Evolutionary conservation across 2,797 vertebrate species (phyloP), one percentile per base, ranked within the genome.

Genomic region (Chanos chanos): DNA sequence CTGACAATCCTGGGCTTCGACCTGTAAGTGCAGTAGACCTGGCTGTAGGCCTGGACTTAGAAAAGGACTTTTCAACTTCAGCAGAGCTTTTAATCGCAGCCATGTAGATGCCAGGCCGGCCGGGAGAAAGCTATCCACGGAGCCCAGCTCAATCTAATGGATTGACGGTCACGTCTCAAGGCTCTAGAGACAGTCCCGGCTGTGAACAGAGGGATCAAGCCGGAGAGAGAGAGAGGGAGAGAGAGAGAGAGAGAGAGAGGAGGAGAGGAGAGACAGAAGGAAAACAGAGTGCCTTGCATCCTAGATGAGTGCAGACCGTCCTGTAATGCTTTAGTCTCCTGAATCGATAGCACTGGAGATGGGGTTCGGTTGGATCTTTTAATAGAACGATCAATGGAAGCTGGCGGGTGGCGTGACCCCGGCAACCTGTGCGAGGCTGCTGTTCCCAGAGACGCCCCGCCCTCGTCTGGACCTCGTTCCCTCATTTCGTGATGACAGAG

Each of bases 311-410:
- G 15, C 36, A n/a, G 41, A 22, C 48, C 33, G 24, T 50, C 24
- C 61, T 52, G 68, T 64, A 60, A 25, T 57, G 57, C 12, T 7
- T 31, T 28, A 37, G 22, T 47, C 43, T 40, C 41, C 56, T 49
- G 64, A 61, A 74, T 74, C 69, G 55, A 67, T 77, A 49, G 61
- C n/a, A 41, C n/a, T 59, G 28, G 40, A 59, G 64, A 63, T 62
- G 53, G 68, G 51, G 36, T 76, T 68, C 55, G 51, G 43, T 69
- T 55, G 58, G 49, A 24, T 68, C 45, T 58, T 31, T 69, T 50
- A 73, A 77, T 64, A 50, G 61, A 61, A 33, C 37, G 56, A 72
- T 76, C 71, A 58, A 76, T 68, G 49, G 28, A 1, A 30, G 54
- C 40, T 59, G 53, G 39, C 44, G 30, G 13, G 52, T 52, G 21